Conservation (phyloP, 2,797 vertebrate genomes). For the Pangasius larnaudii region DNA sequence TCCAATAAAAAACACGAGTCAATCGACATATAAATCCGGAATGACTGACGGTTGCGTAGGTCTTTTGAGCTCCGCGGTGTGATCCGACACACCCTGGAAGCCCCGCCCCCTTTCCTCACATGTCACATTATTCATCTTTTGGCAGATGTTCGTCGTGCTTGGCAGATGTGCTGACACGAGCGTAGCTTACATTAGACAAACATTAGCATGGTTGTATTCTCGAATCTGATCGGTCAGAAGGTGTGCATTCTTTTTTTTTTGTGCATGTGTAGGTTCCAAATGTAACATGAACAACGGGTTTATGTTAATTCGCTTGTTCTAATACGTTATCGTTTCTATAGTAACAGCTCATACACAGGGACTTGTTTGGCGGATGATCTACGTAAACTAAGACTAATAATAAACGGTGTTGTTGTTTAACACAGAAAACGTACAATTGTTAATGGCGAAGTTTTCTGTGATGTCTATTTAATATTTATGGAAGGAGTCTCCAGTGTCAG, state of each 20-base stretch:
- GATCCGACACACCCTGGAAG: background rate
- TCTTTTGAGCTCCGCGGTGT: background rate
- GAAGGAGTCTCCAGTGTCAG: background rate
- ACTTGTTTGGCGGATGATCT: background rate
- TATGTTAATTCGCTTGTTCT: background rate
- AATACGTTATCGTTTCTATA: background rate
- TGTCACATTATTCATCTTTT: too few relatives aligned
- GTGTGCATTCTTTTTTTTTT: background rate
- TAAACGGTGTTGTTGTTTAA: background rate
- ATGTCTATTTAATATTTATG: background rate
- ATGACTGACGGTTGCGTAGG: background rate
- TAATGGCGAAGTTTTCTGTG: background rate
- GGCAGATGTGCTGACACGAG: too few relatives aligned
- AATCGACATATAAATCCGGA: too few relatives aligned
- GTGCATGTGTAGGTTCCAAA: background rate
- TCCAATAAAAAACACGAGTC: too few relatives aligned
- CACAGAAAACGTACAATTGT: background rate
- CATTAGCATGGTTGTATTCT: background rate
- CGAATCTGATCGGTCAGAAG: background rate
- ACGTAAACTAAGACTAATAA: too few relatives aligned
- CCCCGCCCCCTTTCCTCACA: background rate
- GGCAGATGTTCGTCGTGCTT: background rate
- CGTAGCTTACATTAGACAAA: too few relatives aligned
- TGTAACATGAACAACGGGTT: background rate
- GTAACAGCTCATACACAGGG: background rate